Evolutionary conservation across 1,140 invertebrate genomes (phyloP), one percentile per base, ranked within the genome.

Genomic region (Drosophila mojavensis): DNA sequence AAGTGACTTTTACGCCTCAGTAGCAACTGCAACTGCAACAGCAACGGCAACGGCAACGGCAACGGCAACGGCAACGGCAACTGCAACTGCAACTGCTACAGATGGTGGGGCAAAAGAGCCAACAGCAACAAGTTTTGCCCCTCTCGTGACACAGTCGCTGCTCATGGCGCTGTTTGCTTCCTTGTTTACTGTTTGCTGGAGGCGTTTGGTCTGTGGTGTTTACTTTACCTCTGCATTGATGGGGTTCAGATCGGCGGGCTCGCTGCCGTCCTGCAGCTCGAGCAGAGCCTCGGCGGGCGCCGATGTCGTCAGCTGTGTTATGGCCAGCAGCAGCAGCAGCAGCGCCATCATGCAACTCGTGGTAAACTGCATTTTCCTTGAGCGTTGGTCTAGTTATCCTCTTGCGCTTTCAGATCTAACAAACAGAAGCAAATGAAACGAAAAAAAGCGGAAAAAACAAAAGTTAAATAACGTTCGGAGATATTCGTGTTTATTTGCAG

Each of bases 191-290:
- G 36, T 41, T 6, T 30, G 6, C 20, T 24, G 20, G 20, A 2
- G 20, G 20, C 20, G 20, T 24, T 45, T 13, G 39, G 36, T 13
- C n/a, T n/a, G 43, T n/a, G 43, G n/a, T n/a, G 43, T 15, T 15
- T 33, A 74, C 54, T 58, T 91, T 91, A 92, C 90, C 91, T 92
- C 82, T 24, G 79, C 72, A 68, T 91, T 91, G 51, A 92, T 90
- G 54, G 91, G 91, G 78, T 92, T 92, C 64, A 92, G 61, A 51
- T 92, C 91, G 47, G 56, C 81, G 6, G 75, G 69, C 11, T 82
- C 78, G 68, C 65, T 81, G 63, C 50, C 74, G 36, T 84, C 78
- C 62, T 86, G 77, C 39, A 80, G 41, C 0, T 50, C 54, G 4
- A 70, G 28, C 28, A 69, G 20, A 10, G 75, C 33, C 26, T 76